Percentiles rank a stretch among this genome's conserved stretches.
Conservation (phyloP, 2,797 vertebrate genomes). For the Nannoperca obscura region DNA sequence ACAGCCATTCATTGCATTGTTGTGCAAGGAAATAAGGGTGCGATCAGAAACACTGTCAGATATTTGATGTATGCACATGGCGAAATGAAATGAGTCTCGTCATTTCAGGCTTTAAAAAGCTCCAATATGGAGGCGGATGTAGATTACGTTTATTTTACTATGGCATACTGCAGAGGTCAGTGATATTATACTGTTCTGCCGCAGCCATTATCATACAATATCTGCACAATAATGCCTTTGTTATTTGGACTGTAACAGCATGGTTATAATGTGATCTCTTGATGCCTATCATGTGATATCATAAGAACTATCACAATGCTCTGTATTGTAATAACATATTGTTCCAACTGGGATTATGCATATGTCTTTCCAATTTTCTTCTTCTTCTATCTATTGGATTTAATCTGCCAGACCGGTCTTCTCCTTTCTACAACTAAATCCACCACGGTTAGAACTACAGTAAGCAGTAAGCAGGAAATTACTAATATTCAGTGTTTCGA, state of each 20-base stretch:
- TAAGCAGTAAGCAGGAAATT: neutral
- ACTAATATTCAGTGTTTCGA: neutral
- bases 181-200: constrained; percentile 33
- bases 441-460: neutral
- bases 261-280: constrained; percentile 11
- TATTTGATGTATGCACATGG: constrained; percentile 50
- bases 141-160: constrained; percentile 37
- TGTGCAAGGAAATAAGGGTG: constrained; percentile 30
- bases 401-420: neutral
- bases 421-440: constrained; percentile 1
- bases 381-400: neutral
- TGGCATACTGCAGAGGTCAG: constrained; percentile 17
- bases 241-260: constrained; percentile 20
- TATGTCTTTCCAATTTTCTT: constrained; percentile 5
- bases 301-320: constrained; percentile 15
- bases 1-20: neutral
- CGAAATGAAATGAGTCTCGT: constrained; percentile 43
- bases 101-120: constrained; percentile 44
- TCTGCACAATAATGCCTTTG: constrained; percentile 29
- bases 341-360: neutral
- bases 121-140: constrained; percentile 10
- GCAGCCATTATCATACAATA: constrained; percentile 29
- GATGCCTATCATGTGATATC: constrained; percentile 23
- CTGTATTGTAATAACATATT: constrained; percentile 14
- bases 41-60: constrained; percentile 35